These are phyloP conservation scores for Candidula unifasciata DNA, from an alignment of 2,888 invertebrate genomes.

Conservation along the genomic window DNA sequence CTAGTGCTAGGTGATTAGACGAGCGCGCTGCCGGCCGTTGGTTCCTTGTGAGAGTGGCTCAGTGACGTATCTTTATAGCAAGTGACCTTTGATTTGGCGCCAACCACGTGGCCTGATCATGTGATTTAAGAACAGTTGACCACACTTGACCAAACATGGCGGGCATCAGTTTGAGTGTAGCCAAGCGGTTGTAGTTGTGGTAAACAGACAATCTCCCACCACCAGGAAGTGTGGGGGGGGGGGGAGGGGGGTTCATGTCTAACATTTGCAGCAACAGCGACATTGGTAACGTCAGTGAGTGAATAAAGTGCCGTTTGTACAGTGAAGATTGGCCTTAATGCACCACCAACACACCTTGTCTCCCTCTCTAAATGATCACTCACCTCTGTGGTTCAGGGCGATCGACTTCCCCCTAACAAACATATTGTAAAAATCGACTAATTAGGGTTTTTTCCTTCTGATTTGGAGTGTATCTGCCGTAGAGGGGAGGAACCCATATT, in stretches of 20 bases:
- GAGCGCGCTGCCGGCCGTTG: neutral
- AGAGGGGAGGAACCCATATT: too few relatives aligned
- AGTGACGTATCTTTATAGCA: slow-evolving; percentile 27
- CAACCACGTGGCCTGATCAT: neutral
- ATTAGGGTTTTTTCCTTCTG: too few relatives aligned
- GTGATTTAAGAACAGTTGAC: neutral
- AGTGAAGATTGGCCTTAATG: too few relatives aligned
- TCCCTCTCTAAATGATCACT: too few relatives aligned
- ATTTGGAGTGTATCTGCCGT: too few relatives aligned
- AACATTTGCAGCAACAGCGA: neutral
- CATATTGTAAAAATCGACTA: too few relatives aligned
- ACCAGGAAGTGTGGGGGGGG: neutral
- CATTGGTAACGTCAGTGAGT: too few relatives aligned
- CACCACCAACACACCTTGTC: too few relatives aligned
- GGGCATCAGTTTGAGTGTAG: neutral
- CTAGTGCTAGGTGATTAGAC: neutral
- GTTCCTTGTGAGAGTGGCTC: neutral
- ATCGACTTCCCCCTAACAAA: too few relatives aligned
- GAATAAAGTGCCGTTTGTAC: too few relatives aligned
- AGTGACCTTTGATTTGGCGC: slow-evolving; percentile 22
- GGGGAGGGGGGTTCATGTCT: neutral
- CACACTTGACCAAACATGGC: slow-evolving; percentile 29
- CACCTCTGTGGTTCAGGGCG: too few relatives aligned
- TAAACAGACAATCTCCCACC: neutral
- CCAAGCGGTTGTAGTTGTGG: neutral